Evolutionary conservation across 1,140 invertebrate genomes (phyloP), one percentile per base, ranked within the genome.

Genomic region (Cydia splendana): DNA sequence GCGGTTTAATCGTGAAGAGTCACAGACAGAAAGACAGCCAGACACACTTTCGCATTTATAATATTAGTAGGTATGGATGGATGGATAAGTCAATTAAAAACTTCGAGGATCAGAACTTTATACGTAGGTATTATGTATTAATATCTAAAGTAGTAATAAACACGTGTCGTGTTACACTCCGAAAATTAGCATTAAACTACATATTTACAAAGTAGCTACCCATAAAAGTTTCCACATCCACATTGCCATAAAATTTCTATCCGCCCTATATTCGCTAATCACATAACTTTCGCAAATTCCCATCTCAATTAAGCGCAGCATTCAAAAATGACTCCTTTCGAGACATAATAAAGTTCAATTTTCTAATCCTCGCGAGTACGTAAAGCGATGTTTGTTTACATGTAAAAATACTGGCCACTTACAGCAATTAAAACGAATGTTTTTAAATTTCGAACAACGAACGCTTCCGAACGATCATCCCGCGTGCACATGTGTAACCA

Each of bases 401-500:
- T n/a, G 6, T 57, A 18, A 13, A 51, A 48, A 24, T 76, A 76
- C 75, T 77, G 45, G 42, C 76, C 75, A 75, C 62, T 65, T 34
- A 73, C 53, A 20, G 15, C 74, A 80, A 67, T 79, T 78, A 81
- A 81, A 83, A 79, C 80, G 80, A 79, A 78, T 71, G 34, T 76
- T 77, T 81, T 84, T 77, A 80, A 78, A 83, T 86, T 88, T 87
- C 78, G 80, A 86, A 88, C 84, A 83, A 85, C 80, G 79, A 85
- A 82, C 83, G 82, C 83, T 86, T 79, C 86, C 90, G 83, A 89
- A 91, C 89, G 88, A 91, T 92, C 89, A 92, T 92, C 89, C 86
- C 91, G 80, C 6, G 73, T 53, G 80, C 89, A 92, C 87, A 89
- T 92, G 91, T 80, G 82, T 71, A 79, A 79, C 75, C 89, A 89